These are phyloP conservation scores for Pachymerium ferrugineum DNA, from an alignment of 2,888 invertebrate species.

Conservation along the genomic window DNA sequence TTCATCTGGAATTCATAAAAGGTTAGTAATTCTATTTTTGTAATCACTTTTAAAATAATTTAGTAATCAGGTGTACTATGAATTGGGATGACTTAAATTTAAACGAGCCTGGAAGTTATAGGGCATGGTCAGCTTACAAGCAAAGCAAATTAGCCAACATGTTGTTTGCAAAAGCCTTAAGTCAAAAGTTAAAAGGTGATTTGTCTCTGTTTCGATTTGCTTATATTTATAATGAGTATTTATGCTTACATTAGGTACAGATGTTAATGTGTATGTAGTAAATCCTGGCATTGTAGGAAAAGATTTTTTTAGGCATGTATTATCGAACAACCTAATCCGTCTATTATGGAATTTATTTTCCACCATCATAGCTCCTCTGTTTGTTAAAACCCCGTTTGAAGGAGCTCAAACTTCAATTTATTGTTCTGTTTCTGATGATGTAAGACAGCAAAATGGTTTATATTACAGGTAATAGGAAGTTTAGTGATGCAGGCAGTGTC, in stretches of 20 bases:
- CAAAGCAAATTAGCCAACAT: not conserved
- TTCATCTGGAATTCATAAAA: slow-evolving; percentile 47
- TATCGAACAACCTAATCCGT: too few species aligned
- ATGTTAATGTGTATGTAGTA: not conserved
- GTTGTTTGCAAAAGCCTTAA: not conserved
- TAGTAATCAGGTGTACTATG: not conserved
- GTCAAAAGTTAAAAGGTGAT: not conserved
- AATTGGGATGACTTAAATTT: not conserved
- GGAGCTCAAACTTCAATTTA: slow-evolving; percentile 66
- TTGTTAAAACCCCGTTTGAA: slow-evolving; percentile 61
- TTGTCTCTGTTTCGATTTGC: not conserved
- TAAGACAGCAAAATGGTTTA: slow-evolving; percentile 61
- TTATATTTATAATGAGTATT: not conserved
- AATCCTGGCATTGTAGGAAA: not conserved
- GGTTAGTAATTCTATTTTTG: too few species aligned
- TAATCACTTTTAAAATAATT: not conserved
- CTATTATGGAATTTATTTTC: not conserved
- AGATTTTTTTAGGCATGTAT: too few species aligned
- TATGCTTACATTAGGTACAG: not conserved
- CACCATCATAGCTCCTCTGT: too few species aligned
- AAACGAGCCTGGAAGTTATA: not conserved
- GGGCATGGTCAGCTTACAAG: not conserved
- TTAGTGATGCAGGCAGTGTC: not conserved
- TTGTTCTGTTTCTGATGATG: slow-evolving; percentile 60
- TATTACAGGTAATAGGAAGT: slow-evolving; percentile 63